phyloP scores from a whole-genome alignment of 1,140 invertebrate species.

The Stratiolaelaps scimitus region DNA sequence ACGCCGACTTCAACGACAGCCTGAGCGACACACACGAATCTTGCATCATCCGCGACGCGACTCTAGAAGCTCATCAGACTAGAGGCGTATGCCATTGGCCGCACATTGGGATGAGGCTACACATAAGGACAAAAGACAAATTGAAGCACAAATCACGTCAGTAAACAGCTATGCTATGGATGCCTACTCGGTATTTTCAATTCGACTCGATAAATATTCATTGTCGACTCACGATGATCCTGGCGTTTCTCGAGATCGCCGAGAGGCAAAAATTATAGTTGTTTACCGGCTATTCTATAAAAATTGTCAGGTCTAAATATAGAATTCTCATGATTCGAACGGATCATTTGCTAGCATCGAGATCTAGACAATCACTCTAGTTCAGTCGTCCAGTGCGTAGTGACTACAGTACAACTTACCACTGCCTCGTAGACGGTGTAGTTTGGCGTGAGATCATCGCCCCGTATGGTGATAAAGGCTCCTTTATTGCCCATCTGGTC shows the following conservation, averaged over 20 bases:
- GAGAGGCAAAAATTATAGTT: slow-evolving; percentile 29
- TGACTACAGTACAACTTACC: slow-evolving; percentile 49
- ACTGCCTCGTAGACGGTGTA: slow-evolving; percentile 85
- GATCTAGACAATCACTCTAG: slow-evolving; percentile 3
- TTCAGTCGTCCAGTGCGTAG: neutral
- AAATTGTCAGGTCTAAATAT: too few relatives aligned
- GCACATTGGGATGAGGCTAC: slow-evolving; percentile 89
- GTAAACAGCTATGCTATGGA: slow-evolving; percentile 31
- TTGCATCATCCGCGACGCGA: neutral
- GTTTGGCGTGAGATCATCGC: slow-evolving; percentile 74
- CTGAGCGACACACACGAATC: too few relatives aligned
- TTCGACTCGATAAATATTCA: too few relatives aligned
- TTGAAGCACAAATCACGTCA: slow-evolving; percentile 28
- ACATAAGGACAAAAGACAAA: slow-evolving; percentile 47
- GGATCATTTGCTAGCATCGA: neutral
- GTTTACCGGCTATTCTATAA: neutral
- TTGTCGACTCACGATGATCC: too few relatives aligned
- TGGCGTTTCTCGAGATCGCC: slow-evolving; percentile 6
- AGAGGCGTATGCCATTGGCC: slow-evolving; percentile 82
- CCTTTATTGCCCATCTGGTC: slow-evolving; percentile 98
- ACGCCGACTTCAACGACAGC: too few relatives aligned
- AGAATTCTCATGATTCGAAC: neutral
- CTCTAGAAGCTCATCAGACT: slow-evolving; percentile 37
- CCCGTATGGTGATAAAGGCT: slow-evolving; percentile 87
- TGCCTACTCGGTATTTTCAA: slow-evolving; percentile 27